Evolutionary conservation across 1,140 invertebrate genomes (phyloP).

Genomic region (Aporrectodea caliginosa): DNA sequence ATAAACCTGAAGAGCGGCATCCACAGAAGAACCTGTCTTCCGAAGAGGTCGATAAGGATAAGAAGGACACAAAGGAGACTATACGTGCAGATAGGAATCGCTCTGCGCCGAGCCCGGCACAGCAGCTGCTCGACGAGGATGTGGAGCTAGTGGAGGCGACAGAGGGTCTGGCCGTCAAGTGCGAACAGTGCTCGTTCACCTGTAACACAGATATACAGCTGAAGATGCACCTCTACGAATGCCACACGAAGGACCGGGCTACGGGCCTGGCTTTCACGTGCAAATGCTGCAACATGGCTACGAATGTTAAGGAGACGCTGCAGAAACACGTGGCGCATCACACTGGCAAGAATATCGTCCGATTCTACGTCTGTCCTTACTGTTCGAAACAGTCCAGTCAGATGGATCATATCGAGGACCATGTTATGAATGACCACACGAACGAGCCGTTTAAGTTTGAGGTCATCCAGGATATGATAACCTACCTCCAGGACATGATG

Average conservation of each 20-base stretch:
- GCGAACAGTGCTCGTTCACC: constrained; percentile 8
- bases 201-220: not conserved
- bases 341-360: not conserved
- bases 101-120: too few species aligned
- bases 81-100: not conserved
- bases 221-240: constrained; percentile 8
- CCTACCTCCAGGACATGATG: constrained; percentile 16
- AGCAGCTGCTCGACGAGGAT: not conserved
- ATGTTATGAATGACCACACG: constrained; percentile 1
- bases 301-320: constrained; percentile 18
- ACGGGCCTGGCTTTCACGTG: not conserved
- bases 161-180: not conserved
- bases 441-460: constrained; percentile 21
- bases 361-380: constrained; percentile 16
- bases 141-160: not conserved
- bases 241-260: constrained; percentile 5
- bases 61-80: not conserved
- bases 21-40: not conserved
- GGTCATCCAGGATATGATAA: constrained; percentile 16
- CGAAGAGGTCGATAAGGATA: not conserved
- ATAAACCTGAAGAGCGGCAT: too few species aligned
- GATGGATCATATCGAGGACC: constrained; percentile 20
- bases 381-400: constrained; percentile 9
- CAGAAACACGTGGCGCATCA: constrained; percentile 15
- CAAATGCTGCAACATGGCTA: constrained; percentile 9